phyloP scores from a whole-genome alignment of 1,140 invertebrate species.

The Drosophila nasuta region DNA sequence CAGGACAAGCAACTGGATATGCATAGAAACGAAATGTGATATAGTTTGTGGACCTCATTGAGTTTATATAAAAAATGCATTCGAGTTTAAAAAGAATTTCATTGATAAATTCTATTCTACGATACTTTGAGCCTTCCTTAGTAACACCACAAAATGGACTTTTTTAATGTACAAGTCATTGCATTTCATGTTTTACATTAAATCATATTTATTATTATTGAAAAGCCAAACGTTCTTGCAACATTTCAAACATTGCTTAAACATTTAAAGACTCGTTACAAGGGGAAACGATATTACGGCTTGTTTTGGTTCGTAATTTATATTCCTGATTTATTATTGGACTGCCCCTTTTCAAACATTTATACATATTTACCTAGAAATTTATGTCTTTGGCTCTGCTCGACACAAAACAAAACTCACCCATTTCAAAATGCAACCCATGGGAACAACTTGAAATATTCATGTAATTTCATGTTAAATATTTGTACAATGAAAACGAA shows the following conservation, averaged over 20 bases:
- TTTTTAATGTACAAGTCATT: neutral
- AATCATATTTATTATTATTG: neutral
- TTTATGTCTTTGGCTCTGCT: constrained; percentile 8
- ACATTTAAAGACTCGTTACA: neutral
- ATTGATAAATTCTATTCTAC: too few relatives aligned
- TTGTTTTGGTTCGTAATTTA: constrained; percentile 18
- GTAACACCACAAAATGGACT: too few relatives aligned
- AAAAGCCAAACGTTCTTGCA: neutral
- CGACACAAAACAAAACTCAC: constrained; percentile 2
- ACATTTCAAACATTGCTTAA: neutral
- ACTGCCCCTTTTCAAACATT: constrained; percentile 2
- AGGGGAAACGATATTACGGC: neutral
- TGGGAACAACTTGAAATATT: constrained; percentile 53
- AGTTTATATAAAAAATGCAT: neutral
- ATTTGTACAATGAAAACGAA: constrained; percentile 53
- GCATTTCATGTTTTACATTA: neutral
- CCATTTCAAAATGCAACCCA: constrained; percentile 32
- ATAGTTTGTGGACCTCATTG: neutral
- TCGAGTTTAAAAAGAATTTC: neutral
- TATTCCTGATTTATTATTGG: constrained; percentile 31
- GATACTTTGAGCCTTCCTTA: too few relatives aligned
- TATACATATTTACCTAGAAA: constrained; percentile 19
- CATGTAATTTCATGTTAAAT: constrained; percentile 57
- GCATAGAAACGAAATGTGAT: neutral
- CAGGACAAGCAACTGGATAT: neutral